Evolutionary conservation across 2,113 vertebrate species (phyloP), one percentile per base, ranked within the genome.

Genomic region (Solea senegalensis): DNA sequence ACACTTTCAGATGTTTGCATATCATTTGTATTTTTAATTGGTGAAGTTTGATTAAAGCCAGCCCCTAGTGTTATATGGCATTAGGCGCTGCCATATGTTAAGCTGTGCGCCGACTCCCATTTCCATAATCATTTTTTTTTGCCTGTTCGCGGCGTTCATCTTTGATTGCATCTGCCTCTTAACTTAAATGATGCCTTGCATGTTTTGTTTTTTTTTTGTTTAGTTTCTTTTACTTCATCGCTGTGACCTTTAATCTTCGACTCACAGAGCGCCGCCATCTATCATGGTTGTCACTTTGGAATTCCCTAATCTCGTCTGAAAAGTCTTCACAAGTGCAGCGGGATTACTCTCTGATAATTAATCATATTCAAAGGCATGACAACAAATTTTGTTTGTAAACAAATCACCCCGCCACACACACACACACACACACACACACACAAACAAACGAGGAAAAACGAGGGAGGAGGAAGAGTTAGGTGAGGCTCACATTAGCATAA

Each of bases 301-400:
- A 92, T 34, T 91, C 78, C 82, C 86, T 94, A 94, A 94, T 94
- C 93, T 93, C 59, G 66, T 87, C 84, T 94, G 92, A 94, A 94
- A 94, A 93, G 93, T 94, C 92, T 93, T 92, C 91, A 89, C 89
- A 84, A 94, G 92, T 89, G 87, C 69, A 50, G 83, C 87, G 86
- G 92, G 94, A 94, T 94, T 94, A 94, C 85, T 90, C 85, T 90
- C 87, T 67, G 90, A 92, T 94, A 93, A 94, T 94, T 94, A 94
- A 93, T 93, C 93, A 94, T 92, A 89, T 93, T 93, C 90, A 92
- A 86, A 89, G 56, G 89, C 90, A 88, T 91, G 91, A 93, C 92
- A 94, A 91, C 90, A 90, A 91, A 91, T 89, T 90, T 91, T 94
- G 93, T 94, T 94, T 94, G 34, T 34, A 34, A 34, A 94, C 91